Evolutionary conservation across 2,113 vertebrate genomes (phyloP), one percentile per base, ranked within the genome.

Genomic region (Corythaixoides concolor): DNA sequence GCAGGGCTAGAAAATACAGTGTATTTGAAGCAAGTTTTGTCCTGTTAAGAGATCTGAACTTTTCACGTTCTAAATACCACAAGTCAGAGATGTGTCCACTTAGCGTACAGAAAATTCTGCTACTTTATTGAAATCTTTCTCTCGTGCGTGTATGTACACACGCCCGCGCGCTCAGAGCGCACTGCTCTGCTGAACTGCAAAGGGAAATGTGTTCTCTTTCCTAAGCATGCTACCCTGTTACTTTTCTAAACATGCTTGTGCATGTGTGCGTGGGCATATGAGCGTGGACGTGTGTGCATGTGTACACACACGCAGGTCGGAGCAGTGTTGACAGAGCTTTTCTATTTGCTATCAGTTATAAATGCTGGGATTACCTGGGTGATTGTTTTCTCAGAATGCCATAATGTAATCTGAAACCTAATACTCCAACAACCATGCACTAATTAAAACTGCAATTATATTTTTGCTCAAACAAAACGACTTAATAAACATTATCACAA

Each of bases 401-500:
- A 78, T 96, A 97, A 98, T 97, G 97, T 98, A 98, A 98, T 98
- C 98, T 98, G 94, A 95, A 88, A 95, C 94, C 96, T 98, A 98
- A 98, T 98, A 97, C 97, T 97, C 92, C 94, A 96, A 98, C 97
- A 98, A 95, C 96, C 88, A 52, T 97, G 97, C 96, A 75, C 97
- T 98, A 98, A 98, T 98, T 98, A 98, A 98, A 98, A 98, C 97
- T 96, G 97, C 98, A 98, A 97, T 98, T 98, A 98, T 98, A 98
- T 98, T 98, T 98, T 98, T 98, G 97, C 97, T 98, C 97, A 98
- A 98, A 98, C 97, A 98, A 98, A 98, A 98, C 84, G 95, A 98
- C 97, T 98, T 98, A 98, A 98, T 98, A 98, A 98, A 98, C 97
- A 98, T 98, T 98, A 98, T 98, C 97, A 95, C 97, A 98, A 98